Base-by-base conservation (phyloP, 2,797 vertebrate genomes). In the Chanos chanos region DNA sequence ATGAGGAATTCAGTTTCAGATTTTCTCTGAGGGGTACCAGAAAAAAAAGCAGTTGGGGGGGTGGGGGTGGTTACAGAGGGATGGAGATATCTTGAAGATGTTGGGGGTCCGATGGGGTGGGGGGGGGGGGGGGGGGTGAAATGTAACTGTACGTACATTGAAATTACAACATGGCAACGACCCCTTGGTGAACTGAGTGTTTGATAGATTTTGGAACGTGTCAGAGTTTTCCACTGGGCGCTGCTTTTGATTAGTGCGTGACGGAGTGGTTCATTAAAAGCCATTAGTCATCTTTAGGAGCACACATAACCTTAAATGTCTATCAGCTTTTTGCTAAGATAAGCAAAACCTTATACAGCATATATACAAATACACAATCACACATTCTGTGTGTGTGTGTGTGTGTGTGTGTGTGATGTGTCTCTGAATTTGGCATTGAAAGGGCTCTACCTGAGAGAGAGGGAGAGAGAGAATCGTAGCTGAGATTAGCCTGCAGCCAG, bases 171-270 rank as follows among this genome's bases (percentile, higher is more conserved):
- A 28, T 9, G 28, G 5, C 19, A 37, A 39, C 47, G 49, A 15
- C 36, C 25, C 48, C 39, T 18, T 8, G 3, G 10, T 64, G 48
- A 59, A 45, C 45, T 52, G 44, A 10, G 15, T 43, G 45, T 43
- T 19, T 3, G n/a, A 62, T n/a, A 37, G 44, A 47, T 54, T 24
- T 45, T 21, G 52, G 39, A 58, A 64, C 48, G 36, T 67, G 54
- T 53, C 15, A 49, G 55, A 34, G 16, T 34, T 41, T 50, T 58
- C 53, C 68, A 40, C 30, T 10, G 45, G 47, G 10, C 13, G 16
- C 56, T 67, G 72, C 57, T 62, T 65, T 67, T 45, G 18, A 55
- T 72, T 77, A 62, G 19, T 47, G 44, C 69, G 57, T 61, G 44
- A 43, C 66, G 39, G 39, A 55, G 48, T 61, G 50, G 39, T 52